A percentile compares a stretch with the other conserved stretches of the same genome.
Evolutionary conservation across 2,797 vertebrate genomes (phyloP).

Genomic region (Phrynocephalus forsythii): DNA sequence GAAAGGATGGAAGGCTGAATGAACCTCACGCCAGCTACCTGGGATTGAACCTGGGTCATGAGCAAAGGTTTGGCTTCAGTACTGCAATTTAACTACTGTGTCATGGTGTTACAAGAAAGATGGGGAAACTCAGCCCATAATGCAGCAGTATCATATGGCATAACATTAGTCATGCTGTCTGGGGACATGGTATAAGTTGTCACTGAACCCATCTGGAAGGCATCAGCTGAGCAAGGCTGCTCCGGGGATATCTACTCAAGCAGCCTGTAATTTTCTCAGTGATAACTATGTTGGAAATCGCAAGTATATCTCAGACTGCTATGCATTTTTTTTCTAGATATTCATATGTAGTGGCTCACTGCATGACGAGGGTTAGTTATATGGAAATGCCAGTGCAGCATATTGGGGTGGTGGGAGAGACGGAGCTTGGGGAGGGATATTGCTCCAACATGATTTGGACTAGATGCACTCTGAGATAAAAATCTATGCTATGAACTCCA

Average conservation of each 20-base stretch:
- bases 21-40: no score
- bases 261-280: no score
- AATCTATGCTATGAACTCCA: not conserved
- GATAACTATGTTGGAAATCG: fast-evolving
- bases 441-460: fast-evolving
- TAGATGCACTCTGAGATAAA: not conserved
- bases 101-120: no score
- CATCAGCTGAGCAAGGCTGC: no score
- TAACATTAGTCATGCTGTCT: not conserved
- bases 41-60: no score
- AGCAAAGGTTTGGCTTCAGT: no score
- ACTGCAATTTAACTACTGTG: no score
- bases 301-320: not conserved
- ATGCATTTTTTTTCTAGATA: not conserved
- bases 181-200: not conserved
- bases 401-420: not conserved
- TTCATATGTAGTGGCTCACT: fast-evolving
- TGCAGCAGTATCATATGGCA: no score
- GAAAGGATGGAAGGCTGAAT: no score
- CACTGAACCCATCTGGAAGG: not conserved
- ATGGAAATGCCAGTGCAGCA: not conserved
- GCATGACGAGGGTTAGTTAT: fast-evolving
- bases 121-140: no score
- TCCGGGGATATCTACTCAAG: not conserved
- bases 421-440: not conserved